A percentile compares a stretch with the other conserved stretches of the same genome.
phyloP scores from a whole-genome alignment of 2,888 invertebrate genomes.

The Brassicogethes aeneus region DNA sequence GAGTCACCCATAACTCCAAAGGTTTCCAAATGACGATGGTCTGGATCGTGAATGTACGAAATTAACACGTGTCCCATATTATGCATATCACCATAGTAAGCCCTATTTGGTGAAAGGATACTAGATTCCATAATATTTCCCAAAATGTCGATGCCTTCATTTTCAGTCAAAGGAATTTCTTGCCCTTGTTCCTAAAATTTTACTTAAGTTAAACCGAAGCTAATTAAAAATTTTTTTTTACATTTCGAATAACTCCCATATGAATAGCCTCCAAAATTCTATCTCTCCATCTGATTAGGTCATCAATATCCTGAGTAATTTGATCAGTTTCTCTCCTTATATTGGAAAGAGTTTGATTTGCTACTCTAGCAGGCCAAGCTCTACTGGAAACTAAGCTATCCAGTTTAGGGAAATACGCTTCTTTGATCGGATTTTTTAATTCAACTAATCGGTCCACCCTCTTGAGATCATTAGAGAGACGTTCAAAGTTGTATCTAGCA shows the following conservation, averaged over 20 bases:
- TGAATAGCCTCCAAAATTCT: constrained; percentile 65
- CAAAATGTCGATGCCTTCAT: constrained; percentile 64
- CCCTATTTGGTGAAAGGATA: constrained; percentile 57
- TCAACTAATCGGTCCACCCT: constrained; percentile 56
- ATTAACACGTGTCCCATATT: constrained; percentile 76
- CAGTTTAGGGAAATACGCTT: constrained; percentile 79
- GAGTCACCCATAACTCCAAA: background rate
- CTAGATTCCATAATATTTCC: constrained; percentile 74
- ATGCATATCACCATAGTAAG: constrained; percentile 71
- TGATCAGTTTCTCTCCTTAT: constrained; percentile 60
- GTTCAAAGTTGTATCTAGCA: constrained; percentile 62
- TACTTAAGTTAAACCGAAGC: no score
- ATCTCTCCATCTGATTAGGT: constrained; percentile 68
- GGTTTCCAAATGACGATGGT: constrained; percentile 50
- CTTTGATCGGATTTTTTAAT: constrained; percentile 59
- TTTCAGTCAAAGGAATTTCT: constrained; percentile 50
- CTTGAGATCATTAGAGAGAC: constrained; percentile 60
- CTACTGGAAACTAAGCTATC: constrained; percentile 69
- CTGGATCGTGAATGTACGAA: constrained; percentile 72
- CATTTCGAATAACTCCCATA: constrained; percentile 48
- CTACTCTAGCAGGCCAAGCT: constrained; percentile 64
- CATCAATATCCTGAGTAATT: constrained; percentile 56
- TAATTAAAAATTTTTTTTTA: no score
- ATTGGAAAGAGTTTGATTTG: constrained; percentile 48
- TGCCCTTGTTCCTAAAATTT: constrained; percentile 50